Percentiles rank a stretch among this genome's conserved stretches.
phyloP scores from a whole-genome alignment of 2,888 invertebrate species.

The Chloroclystis v-ata region DNA sequence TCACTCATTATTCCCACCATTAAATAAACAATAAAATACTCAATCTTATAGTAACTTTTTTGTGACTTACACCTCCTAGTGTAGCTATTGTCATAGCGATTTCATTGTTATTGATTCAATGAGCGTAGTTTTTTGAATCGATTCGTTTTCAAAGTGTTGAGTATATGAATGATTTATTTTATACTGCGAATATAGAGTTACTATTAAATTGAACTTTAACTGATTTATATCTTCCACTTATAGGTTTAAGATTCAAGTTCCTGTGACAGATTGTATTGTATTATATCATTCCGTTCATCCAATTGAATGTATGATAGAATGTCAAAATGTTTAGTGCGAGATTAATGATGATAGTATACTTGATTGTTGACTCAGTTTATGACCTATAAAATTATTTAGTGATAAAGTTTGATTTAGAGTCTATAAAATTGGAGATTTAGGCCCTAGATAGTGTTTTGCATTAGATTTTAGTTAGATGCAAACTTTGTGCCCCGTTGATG shows the following conservation, averaged over 20 bases:
- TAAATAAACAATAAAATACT: no score
- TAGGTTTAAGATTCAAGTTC: slow-evolving; percentile 9
- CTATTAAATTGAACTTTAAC: neutral
- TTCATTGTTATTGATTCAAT: slow-evolving; percentile 73
- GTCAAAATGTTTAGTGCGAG: slow-evolving; percentile 55
- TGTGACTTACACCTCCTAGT: slow-evolving; percentile 33
- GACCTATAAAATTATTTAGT: neutral
- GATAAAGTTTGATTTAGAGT: neutral
- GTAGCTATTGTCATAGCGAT: slow-evolving; percentile 63
- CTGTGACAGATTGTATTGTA: neutral
- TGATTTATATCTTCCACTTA: neutral
- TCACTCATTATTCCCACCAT: no score
- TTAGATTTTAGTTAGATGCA: neutral
- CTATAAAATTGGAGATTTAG: no score
- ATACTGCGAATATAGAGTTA: slow-evolving; percentile 34
- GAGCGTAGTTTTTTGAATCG: slow-evolving; percentile 66
- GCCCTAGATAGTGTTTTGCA: neutral
- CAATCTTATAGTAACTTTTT: slow-evolving; percentile 2
- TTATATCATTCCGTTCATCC: slow-evolving; percentile 26
- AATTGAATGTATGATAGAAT: slow-evolving; percentile 29
- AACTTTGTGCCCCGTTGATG: no score
- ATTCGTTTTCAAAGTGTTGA: slow-evolving; percentile 64
- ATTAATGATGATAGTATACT: slow-evolving; percentile 36
- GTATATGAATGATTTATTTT: slow-evolving; percentile 69
- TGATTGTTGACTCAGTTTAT: neutral